These are phyloP conservation scores for Macroramphosus scolopax DNA, from an alignment of 2,797 vertebrate genomes.

Conservation along the genomic window DNA sequence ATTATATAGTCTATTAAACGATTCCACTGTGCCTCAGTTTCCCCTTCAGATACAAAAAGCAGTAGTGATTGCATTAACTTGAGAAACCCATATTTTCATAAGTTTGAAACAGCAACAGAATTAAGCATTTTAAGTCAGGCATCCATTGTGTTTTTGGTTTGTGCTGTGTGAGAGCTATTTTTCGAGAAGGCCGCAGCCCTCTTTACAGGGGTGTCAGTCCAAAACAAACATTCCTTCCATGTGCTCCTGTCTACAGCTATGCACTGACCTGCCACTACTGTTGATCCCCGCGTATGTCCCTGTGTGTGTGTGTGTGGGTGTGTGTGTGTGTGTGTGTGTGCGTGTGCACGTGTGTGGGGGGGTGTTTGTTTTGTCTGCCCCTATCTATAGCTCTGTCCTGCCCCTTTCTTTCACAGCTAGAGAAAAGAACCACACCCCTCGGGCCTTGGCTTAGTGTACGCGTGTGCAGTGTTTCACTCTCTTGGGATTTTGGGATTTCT, in stretches of 20 bases:
- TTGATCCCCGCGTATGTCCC: slow-evolving; percentile 30
- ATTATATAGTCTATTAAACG: no score
- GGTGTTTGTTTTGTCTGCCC: slow-evolving; percentile 73
- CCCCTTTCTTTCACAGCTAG: slow-evolving; percentile 79
- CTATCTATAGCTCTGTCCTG: slow-evolving; percentile 71
- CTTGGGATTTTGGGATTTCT: slow-evolving; percentile 57
- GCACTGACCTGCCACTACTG: slow-evolving; percentile 48
- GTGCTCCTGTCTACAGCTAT: slow-evolving; percentile 28
- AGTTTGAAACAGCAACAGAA: no score
- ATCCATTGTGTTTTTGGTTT: background rate
- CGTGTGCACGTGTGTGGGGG: slow-evolving; percentile 28
- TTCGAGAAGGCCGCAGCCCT: slow-evolving; percentile 38
- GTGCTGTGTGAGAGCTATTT: slow-evolving; percentile 14
- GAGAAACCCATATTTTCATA: no score
- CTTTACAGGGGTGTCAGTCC: slow-evolving; percentile 23
- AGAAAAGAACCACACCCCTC: slow-evolving; percentile 83
- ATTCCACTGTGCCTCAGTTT: no score
- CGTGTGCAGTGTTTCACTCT: slow-evolving; percentile 46
- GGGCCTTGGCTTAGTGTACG: slow-evolving; percentile 47
- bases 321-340: slow-evolving; percentile 27
- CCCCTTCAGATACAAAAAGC: no score
- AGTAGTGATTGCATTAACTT: no score
- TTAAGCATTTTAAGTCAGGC: no score
- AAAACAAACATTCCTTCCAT: slow-evolving; percentile 58
- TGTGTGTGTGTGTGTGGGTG: slow-evolving; percentile 19